Percentiles rank a stretch among this genome's conserved stretches.
Evolutionary conservation across 1,140 invertebrate species (phyloP).

Genomic region (Pararge aegeria): DNA sequence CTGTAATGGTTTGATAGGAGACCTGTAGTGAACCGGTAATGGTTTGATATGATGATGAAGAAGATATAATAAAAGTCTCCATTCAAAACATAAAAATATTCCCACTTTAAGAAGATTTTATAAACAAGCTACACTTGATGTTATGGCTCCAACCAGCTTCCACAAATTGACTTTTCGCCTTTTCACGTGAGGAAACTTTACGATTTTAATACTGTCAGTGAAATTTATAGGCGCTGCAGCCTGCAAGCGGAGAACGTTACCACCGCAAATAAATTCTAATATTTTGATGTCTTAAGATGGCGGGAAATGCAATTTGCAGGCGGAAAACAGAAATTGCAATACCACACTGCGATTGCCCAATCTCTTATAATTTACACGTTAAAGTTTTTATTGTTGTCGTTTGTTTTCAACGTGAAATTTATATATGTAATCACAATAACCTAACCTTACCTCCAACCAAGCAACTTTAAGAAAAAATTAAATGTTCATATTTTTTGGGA

Average conservation of each 20-base stretch:
- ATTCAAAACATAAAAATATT: neutral
- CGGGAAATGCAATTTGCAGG: conserved; percentile 60
- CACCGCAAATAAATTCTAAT: conserved; percentile 47
- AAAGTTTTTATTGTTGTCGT: too few relatives aligned
- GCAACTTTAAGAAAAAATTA: too few relatives aligned
- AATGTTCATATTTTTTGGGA: too few relatives aligned
- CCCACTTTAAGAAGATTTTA: neutral
- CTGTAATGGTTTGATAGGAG: too few relatives aligned
- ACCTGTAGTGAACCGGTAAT: too few relatives aligned
- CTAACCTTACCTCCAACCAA: too few relatives aligned
- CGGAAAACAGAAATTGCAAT: conserved; percentile 41
- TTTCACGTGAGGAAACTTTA: conserved; percentile 31
- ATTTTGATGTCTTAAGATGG: conserved; percentile 41
- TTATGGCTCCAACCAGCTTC: conserved; percentile 10
- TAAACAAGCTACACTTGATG: neutral
- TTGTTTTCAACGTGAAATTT: too few relatives aligned
- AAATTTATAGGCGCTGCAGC: conserved; percentile 33
- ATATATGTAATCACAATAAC: too few relatives aligned
- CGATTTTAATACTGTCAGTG: conserved; percentile 36
- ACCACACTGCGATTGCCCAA: neutral
- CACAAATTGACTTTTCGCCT: conserved; percentile 26
- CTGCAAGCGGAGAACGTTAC: conserved; percentile 26
- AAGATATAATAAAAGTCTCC: neutral
- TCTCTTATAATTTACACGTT: neutral
- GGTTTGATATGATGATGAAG: too few relatives aligned